phyloP scores from a whole-genome alignment of 2,113 vertebrate genomes.

The Mormyrus lacerda region DNA sequence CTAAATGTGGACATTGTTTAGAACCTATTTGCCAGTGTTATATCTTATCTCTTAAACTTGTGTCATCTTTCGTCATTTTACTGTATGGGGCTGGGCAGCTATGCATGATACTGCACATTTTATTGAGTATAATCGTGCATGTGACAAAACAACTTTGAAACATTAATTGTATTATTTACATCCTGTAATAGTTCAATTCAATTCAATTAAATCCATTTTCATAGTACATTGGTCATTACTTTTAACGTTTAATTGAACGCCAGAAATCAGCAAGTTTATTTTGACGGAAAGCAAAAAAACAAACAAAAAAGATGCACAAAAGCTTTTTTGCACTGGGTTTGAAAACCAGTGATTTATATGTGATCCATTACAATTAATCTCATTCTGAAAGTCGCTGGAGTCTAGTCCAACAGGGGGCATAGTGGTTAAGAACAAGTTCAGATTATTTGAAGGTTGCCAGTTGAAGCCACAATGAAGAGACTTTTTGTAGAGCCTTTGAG shows the following conservation, averaged over 20 bases:
- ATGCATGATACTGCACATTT: neutral
- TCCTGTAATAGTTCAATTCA: neutral
- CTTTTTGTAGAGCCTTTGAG: neutral
- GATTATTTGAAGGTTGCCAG: neutral
- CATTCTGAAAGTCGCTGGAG: neutral
- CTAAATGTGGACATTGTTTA: neutral
- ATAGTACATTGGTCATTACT: neutral
- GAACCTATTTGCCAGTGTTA: neutral
- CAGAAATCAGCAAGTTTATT: neutral
- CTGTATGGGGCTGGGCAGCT: neutral
- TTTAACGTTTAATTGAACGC: neutral
- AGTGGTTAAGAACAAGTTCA: neutral
- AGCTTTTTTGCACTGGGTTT: neutral
- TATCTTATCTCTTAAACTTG: neutral
- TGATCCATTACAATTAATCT: neutral
- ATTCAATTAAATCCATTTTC: too few relatives aligned
- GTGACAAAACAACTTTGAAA: neutral
- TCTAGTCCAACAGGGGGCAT: neutral
- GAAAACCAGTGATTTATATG: neutral
- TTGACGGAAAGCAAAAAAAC: neutral
- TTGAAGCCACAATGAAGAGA: neutral
- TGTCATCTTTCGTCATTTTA: neutral
- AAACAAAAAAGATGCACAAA: neutral
- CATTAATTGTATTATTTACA: neutral
- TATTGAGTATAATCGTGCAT: neutral